These are phyloP conservation scores for Thyatira batis DNA, from an alignment of 2,888 invertebrate species.

Conservation along the genomic window DNA sequence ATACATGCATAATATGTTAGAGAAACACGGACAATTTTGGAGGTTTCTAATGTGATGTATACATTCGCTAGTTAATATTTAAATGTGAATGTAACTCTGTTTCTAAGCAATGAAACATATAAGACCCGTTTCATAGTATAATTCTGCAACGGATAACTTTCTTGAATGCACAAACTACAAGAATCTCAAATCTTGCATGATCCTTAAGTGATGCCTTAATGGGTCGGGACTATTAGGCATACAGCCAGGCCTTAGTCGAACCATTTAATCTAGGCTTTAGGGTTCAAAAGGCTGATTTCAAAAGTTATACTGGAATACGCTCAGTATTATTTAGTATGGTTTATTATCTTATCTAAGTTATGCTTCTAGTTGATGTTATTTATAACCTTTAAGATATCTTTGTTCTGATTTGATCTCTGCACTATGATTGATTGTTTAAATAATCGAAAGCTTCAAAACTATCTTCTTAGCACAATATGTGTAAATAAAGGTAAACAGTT, in stretches of 20 bases:
- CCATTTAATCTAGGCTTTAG: slow-evolving; percentile 55
- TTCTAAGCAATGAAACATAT: background rate
- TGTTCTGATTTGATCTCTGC: no score
- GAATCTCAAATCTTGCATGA: slow-evolving; percentile 45
- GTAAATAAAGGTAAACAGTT: no score
- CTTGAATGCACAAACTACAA: slow-evolving; percentile 38
- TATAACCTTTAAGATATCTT: no score
- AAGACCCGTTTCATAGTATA: slow-evolving; percentile 23
- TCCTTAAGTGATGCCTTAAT: slow-evolving; percentile 52
- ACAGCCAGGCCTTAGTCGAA: slow-evolving; percentile 46
- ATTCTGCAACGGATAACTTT: slow-evolving; percentile 37
- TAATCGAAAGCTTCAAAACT: no score
- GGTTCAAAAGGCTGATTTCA: slow-evolving; percentile 38
- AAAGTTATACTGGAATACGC: slow-evolving; percentile 45
- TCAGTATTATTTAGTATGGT: background rate
- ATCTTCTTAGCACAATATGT: no score
- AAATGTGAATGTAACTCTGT: background rate
- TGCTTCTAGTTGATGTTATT: no score
- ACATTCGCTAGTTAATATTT: background rate
- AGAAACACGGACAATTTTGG: no score
- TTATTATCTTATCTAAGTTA: no score
- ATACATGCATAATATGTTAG: no score
- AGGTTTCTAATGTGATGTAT: no score
- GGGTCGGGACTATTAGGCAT: slow-evolving; percentile 54
- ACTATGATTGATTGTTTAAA: no score